These are phyloP conservation scores for Pomacea maculata DNA, from an alignment of 1,140 invertebrate species.

Conservation along the genomic window DNA sequence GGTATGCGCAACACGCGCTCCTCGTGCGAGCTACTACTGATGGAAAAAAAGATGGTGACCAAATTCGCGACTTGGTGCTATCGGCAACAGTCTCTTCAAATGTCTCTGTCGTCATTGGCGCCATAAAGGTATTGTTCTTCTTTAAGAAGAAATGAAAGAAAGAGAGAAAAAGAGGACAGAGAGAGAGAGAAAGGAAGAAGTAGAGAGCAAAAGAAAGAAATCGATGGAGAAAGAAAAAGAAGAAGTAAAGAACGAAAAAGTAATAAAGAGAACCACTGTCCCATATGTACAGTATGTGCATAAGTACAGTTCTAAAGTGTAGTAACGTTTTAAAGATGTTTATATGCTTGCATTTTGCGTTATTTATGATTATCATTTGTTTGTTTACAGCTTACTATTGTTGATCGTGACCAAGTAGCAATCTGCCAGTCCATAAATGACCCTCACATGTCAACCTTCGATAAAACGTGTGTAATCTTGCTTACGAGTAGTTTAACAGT, in stretches of 20 bases:
- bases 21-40: constrained; percentile 42
- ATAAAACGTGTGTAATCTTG: constrained; percentile 41
- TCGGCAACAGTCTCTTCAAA: constrained; percentile 8
- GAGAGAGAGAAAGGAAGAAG: no score
- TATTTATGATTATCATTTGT: background rate
- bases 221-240: no score
- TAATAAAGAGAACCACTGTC: no score
- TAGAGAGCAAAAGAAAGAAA: no score
- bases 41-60: constrained; percentile 38
- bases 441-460: constrained; percentile 57
- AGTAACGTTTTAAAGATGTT: background rate
- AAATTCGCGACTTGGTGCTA: constrained; percentile 28
- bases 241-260: no score
- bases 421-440: constrained; percentile 59
- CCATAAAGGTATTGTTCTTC: constrained; percentile 18
- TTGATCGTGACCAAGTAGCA: constrained; percentile 48
- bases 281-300: no score
- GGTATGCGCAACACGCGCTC: constrained; percentile 28
- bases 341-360: background rate
- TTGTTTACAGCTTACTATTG: constrained; percentile 41
- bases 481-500: background rate
- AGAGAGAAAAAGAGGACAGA: no score
- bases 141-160: background rate
- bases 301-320: background rate
- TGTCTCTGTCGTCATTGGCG: constrained; percentile 14